Conservation (phyloP, 2,888 invertebrate species). For the Oscheius onirici region DNA sequence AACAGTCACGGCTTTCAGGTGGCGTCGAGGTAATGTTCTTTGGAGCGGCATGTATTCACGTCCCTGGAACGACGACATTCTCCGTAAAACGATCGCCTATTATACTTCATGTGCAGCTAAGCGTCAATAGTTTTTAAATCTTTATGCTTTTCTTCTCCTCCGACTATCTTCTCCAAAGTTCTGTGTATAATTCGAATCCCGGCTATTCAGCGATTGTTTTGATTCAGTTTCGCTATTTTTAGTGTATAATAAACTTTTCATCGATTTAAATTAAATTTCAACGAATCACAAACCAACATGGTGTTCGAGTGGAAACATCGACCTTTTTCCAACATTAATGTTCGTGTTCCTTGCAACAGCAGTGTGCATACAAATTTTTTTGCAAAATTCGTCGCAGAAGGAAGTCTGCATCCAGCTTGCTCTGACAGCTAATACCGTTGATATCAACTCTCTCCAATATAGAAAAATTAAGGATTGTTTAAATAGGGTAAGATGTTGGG, state of each 20-base stretch:
- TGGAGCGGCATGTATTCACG: conserved; percentile 54
- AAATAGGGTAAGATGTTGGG: too few species aligned
- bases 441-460: too few species aligned
- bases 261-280: too few species aligned
- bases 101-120: conserved; percentile 36
- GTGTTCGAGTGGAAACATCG: too few species aligned
- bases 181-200: not conserved
- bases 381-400: too few species aligned
- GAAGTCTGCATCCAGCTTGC: too few species aligned
- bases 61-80: conserved; percentile 44
- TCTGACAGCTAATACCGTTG: too few species aligned
- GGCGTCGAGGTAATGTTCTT: conserved; percentile 55
- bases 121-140: conserved; percentile 28
- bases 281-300: too few species aligned
- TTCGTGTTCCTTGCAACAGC: too few species aligned
- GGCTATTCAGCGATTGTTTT: not conserved
- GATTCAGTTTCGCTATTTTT: not conserved
- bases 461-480: too few species aligned
- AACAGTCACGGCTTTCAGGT: conserved; percentile 41
- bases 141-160: conserved; percentile 20
- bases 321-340: too few species aligned
- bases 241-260: not conserved
- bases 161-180: conserved; percentile 1
- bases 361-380: too few species aligned
- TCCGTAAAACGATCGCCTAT: conserved; percentile 46